Percentiles rank a stretch among this genome's conserved stretches.
Evolutionary conservation across 2,113 vertebrate genomes (phyloP).

Genomic region (Cyanistes caeruleus): DNA sequence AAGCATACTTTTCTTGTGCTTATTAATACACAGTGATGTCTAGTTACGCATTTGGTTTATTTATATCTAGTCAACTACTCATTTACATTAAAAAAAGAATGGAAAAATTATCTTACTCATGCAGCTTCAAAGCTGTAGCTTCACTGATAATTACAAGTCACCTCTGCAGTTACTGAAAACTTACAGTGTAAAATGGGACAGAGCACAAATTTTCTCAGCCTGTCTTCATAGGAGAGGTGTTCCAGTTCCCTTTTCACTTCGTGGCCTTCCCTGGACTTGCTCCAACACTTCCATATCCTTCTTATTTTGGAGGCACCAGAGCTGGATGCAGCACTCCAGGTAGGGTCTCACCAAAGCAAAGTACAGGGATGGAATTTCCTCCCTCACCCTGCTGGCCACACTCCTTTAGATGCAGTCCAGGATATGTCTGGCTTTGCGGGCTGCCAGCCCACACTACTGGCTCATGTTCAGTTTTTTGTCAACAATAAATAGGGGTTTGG

Average conservation of each 20-base stretch:
- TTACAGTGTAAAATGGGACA: neutral
- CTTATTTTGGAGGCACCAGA: neutral
- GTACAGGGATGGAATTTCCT: neutral
- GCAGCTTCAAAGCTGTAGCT: neutral
- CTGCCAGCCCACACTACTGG: neutral
- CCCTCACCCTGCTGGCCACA: accelerated
- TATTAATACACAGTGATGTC: neutral
- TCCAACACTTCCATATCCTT: neutral
- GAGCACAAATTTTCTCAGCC: neutral
- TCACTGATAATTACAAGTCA: neutral
- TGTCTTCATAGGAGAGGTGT: neutral
- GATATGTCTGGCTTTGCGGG: neutral
- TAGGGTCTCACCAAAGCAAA: neutral
- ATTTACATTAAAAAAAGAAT: neutral
- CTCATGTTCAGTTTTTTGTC: neutral
- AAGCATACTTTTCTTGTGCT: neutral
- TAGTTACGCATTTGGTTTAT: neutral
- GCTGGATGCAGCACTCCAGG: neutral
- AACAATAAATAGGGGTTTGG: neutral
- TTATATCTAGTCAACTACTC: neutral
- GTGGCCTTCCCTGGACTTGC: neutral
- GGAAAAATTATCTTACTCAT: neutral
- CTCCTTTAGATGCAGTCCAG: neutral
- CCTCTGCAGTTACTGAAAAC: neutral
- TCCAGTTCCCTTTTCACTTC: neutral